These are phyloP conservation scores for Poeciliopsis infans DNA, from an alignment of 2,797 vertebrate species.

Conservation along the genomic window DNA sequence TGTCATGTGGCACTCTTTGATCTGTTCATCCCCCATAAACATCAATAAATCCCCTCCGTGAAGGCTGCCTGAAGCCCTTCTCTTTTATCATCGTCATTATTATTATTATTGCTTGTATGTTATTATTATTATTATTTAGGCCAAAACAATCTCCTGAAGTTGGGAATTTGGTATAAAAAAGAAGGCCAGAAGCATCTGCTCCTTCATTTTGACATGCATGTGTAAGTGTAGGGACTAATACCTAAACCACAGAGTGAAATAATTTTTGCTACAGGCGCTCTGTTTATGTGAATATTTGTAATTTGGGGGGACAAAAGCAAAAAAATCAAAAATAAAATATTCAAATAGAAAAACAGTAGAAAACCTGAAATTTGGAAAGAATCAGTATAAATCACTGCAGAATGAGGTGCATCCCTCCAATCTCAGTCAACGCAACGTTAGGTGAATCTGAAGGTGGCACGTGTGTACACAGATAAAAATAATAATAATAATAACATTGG, in stretches of 20 bases:
- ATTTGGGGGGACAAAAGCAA: not conserved
- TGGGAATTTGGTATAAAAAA: conserved; percentile 84
- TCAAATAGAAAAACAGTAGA: not conserved
- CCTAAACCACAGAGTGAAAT: not conserved
- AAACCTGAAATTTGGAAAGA: not conserved
- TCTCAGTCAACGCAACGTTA: not conserved
- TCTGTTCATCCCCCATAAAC: conserved; percentile 99
- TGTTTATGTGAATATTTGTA: not conserved
- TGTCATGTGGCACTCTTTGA: conserved; percentile 98
- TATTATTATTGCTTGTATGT: too few species aligned
- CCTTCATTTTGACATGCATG: conserved; percentile 44
- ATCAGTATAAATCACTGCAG: not conserved
- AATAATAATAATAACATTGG: not conserved
- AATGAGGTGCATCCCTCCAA: not conserved
- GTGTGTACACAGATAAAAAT: not conserved
- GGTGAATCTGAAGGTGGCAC: not conserved
- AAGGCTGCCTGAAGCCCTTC: conserved; percentile 86
- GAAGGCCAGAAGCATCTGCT: conserved; percentile 74
- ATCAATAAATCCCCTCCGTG: conserved; percentile 97
- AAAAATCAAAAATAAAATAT: not conserved
- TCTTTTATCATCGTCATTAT: not conserved
- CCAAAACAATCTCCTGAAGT: conserved; percentile 63
- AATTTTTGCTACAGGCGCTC: not conserved
- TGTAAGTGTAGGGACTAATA: not conserved
- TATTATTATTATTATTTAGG: not conserved